Evolutionary conservation across 2,113 vertebrate species (phyloP).

Genomic region (Hipposideros armiger): DNA sequence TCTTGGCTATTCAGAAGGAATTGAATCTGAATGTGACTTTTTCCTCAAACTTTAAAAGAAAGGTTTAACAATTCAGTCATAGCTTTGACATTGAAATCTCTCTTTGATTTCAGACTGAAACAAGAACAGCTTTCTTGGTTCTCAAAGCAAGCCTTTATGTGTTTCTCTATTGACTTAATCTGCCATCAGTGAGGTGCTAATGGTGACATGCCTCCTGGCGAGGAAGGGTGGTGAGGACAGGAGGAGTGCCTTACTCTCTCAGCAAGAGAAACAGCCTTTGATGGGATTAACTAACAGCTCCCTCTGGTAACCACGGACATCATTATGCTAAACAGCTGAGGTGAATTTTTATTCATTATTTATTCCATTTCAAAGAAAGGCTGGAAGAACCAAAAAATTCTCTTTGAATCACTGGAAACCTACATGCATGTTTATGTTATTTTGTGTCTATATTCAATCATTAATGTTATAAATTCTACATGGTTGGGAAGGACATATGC

Average conservation of each 20-base stretch:
- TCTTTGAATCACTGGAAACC: neutral
- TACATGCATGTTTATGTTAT: neutral
- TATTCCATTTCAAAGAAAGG: conserved; percentile 59
- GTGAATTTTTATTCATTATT: conserved; percentile 65
- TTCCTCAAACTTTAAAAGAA: conserved; percentile 58
- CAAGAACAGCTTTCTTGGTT: neutral
- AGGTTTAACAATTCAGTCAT: conserved; percentile 17
- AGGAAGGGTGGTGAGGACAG: neutral
- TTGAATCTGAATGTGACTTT: conserved; percentile 28
- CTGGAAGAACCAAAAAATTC: neutral
- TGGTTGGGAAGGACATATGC: accelerated
- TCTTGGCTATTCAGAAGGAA: conserved; percentile 51
- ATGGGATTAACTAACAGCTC: conserved; percentile 52
- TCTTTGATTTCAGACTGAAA: conserved; percentile 56
- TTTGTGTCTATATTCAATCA: neutral
- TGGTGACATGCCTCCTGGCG: neutral
- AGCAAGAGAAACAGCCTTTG: conserved; percentile 32
- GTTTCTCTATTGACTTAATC: conserved; percentile 17
- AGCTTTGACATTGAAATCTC: neutral
- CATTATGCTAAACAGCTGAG: conserved; percentile 27
- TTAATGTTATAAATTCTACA: neutral
- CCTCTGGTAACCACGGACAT: neutral
- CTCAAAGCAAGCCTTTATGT: neutral
- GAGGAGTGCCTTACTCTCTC: neutral
- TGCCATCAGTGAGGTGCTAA: neutral